Conservation (phyloP, 2,888 invertebrate species). For the Pandemis corylana region DNA sequence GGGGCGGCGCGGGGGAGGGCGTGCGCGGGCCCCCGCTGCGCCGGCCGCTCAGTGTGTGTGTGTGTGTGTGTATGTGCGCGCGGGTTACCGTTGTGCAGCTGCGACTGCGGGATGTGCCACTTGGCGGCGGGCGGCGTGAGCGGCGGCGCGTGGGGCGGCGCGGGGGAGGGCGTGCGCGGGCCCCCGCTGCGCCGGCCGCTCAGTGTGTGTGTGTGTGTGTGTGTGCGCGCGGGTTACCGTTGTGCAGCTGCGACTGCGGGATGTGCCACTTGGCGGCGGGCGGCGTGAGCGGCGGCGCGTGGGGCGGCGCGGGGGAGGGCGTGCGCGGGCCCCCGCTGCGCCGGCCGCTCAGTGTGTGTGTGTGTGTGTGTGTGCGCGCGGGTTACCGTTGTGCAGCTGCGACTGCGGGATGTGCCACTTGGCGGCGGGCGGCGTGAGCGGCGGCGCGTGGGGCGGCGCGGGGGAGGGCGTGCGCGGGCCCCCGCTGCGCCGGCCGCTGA, state of each 20-base stretch:
- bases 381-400: conserved; percentile 67
- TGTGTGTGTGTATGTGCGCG: too few species aligned
- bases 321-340: conserved; percentile 77
- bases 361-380: too few species aligned
- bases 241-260: conserved; percentile 83
- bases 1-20: too few species aligned
- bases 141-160: too few species aligned
- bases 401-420: conserved; percentile 93
- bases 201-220: too few species aligned
- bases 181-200: too few species aligned
- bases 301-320: conserved; percentile 75
- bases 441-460: conserved; percentile 61
- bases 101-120: too few species aligned
- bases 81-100: too few species aligned
- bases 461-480: conserved; percentile 80
- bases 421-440: conserved; percentile 59
- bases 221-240: conserved; percentile 60
- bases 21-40: too few species aligned
- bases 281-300: conserved; percentile 43
- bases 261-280: conserved; percentile 89
- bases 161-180: too few species aligned
- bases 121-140: too few species aligned
- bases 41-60: too few species aligned
- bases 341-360: conserved; percentile 55
- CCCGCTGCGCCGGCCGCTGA: conserved; percentile 65